phyloP scores from a whole-genome alignment of 1,140 invertebrate species.

The Panulirus ornatus region DNA sequence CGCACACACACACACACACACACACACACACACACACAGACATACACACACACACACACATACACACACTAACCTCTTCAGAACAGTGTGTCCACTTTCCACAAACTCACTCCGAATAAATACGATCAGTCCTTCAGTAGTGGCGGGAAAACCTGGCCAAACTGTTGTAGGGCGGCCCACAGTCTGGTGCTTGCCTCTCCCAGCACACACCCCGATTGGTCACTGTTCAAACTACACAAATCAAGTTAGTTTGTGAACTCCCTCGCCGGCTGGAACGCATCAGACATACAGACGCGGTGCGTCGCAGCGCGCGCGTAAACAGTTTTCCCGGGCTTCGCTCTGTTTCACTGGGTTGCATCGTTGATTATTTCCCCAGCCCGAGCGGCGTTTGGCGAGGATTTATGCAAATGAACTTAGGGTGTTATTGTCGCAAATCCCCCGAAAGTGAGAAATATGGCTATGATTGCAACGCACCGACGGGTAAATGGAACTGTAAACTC shows the following conservation, averaged over 20 bases:
- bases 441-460: constrained; percentile 4
- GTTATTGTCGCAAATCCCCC: not conserved
- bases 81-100: not conserved
- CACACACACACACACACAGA: not conserved
- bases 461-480: not conserved
- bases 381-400: not conserved
- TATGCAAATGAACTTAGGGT: constrained; percentile 21
- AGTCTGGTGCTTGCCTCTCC: not conserved
- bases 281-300: constrained; percentile 25
- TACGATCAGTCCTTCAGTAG: not conserved
- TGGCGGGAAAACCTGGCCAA: not conserved
- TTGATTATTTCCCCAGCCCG: not conserved
- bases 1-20: not conserved
- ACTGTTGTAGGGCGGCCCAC: not conserved
- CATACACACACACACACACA: not conserved
- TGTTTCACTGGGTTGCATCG: not conserved
- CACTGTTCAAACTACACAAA: constrained; percentile 59
- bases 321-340: not conserved
- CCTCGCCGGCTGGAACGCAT: constrained; percentile 34
- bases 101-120: not conserved
- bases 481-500: constrained; percentile 44
- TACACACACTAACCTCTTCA: not conserved
- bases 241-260: constrained; percentile 66
- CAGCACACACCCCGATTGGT: not conserved
- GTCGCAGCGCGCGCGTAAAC: not conserved